A percentile compares a stretch with the other conserved stretches of the same genome.
Evolutionary conservation across 1,140 invertebrate genomes (phyloP).

Genomic region (Acromyrmex echinatior): DNA sequence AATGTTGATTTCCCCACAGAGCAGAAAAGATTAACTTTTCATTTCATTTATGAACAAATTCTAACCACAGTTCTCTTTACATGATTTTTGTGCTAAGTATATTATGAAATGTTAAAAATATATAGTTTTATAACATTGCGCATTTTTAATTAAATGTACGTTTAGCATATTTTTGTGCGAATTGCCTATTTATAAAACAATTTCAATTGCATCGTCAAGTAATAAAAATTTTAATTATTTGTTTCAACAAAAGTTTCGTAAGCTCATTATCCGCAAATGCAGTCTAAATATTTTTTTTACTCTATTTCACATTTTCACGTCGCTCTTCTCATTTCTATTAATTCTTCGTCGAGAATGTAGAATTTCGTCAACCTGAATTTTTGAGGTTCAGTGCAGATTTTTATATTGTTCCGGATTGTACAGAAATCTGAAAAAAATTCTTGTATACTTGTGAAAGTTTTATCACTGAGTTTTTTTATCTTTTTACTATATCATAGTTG

Average conservation of each 20-base stretch:
- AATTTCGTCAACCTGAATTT: too few species aligned
- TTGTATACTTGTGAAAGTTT: too few species aligned
- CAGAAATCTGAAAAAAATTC: too few species aligned
- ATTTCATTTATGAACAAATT: conserved; percentile 21
- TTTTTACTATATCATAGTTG: too few species aligned
- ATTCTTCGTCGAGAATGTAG: too few species aligned
- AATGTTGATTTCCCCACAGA: conserved; percentile 25
- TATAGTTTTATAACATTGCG: neutral
- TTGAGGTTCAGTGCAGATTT: too few species aligned
- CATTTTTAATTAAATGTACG: conserved; percentile 27
- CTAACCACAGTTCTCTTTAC: neutral
- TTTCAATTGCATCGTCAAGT: neutral
- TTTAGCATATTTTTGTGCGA: neutral
- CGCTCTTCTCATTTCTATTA: neutral
- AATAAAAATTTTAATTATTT: conserved; percentile 15
- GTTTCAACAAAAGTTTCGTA: neutral
- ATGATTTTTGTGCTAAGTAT: conserved; percentile 10
- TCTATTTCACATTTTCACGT: neutral
- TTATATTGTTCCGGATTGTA: too few species aligned
- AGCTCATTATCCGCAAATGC: neutral
- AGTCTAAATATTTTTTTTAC: neutral
- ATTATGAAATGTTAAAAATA: conserved; percentile 2
- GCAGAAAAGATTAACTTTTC: conserved; percentile 21
- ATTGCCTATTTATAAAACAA: neutral
- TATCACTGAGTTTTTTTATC: too few species aligned